Conservation (phyloP, 1,140 invertebrate genomes). For the Platorchestia sp. region DNA sequence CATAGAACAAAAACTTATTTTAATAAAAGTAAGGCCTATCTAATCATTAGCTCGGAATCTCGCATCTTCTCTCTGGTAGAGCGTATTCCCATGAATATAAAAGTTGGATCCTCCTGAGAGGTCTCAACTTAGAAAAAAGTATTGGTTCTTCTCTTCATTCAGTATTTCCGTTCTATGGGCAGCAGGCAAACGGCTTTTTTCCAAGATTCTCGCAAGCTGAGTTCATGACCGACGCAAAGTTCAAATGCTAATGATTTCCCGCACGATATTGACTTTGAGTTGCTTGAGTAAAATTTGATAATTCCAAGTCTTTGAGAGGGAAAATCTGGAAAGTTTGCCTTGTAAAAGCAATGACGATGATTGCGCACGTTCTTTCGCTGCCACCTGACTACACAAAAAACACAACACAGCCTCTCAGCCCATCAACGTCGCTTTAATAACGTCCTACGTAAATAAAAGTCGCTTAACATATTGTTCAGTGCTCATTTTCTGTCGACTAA, state of each 20-base stretch:
- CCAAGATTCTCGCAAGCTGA: background rate
- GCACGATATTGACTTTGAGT: background rate
- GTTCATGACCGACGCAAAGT: background rate
- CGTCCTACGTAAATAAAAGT: background rate
- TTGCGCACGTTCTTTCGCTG: background rate
- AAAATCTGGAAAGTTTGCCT: background rate
- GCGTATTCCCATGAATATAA: background rate
- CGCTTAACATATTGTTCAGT: background rate
- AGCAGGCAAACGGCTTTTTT: background rate
- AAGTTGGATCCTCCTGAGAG: background rate
- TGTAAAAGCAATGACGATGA: background rate
- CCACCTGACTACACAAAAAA: background rate
- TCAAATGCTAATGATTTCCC: background rate
- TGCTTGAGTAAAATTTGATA: background rate
- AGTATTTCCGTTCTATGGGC: background rate
- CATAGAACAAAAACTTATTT: no score
- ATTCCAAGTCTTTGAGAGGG: background rate
- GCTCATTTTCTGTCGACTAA: background rate
- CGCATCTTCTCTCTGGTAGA: background rate
- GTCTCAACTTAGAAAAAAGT: background rate
- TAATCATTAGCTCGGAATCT: no score
- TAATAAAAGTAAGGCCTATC: no score
- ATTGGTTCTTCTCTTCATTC: background rate
- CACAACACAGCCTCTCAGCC: background rate
- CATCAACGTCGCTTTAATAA: background rate